These are phyloP conservation scores for Burhinus oedicnemus DNA, from an alignment of 2,113 vertebrate genomes.

Conservation along the genomic window DNA sequence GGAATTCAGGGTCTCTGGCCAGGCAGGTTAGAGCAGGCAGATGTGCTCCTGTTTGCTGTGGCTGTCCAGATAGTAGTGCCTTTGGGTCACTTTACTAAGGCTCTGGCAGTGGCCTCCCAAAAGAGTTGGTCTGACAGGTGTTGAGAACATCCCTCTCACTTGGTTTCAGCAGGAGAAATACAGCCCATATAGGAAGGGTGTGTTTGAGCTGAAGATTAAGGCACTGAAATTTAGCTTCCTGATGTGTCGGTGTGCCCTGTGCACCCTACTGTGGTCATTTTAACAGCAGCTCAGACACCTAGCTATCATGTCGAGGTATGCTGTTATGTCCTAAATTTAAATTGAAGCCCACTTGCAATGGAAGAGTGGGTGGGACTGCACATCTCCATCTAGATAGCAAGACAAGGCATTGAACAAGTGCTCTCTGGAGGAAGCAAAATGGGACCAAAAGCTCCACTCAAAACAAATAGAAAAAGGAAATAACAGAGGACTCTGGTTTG, in stretches of 20 bases:
- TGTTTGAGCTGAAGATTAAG: not conserved
- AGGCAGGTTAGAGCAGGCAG: not conserved
- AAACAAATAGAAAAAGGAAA: not conserved
- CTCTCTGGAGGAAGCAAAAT: not conserved
- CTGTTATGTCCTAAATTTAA: not conserved
- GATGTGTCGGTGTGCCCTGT: not conserved
- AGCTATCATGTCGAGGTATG: not conserved
- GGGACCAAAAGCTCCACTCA: not conserved
- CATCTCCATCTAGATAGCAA: not conserved
- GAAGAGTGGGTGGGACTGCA: not conserved
- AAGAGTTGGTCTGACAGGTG: not conserved
- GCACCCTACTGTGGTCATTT: not conserved
- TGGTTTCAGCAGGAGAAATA: not conserved
- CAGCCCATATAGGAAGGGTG: fast-evolving
- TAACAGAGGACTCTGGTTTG: not conserved
- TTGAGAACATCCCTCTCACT: not conserved
- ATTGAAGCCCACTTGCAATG: not conserved
- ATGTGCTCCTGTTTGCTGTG: not conserved
- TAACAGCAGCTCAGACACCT: not conserved
- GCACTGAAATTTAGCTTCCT: not conserved
- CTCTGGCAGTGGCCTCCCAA: not conserved
- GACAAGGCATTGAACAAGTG: not conserved
- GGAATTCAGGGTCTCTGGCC: not conserved
- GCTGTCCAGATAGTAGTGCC: not conserved
- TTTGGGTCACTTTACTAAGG: not conserved